Evolutionary conservation across 2,888 invertebrate species (phyloP).

Genomic region (Meiosimyza platycephala): DNA sequence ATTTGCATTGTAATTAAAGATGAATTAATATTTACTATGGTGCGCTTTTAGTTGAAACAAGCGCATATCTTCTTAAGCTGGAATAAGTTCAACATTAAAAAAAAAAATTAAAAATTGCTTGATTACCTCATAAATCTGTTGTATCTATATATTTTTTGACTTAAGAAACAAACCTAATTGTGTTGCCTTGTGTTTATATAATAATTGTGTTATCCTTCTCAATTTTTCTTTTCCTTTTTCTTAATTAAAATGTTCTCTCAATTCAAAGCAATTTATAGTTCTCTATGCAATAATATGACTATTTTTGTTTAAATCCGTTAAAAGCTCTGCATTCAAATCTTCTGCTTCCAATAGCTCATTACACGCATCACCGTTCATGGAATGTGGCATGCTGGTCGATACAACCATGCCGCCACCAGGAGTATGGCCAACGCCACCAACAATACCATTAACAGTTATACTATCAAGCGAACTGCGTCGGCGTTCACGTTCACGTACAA

Average conservation of each 20-base stretch:
- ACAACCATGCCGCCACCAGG: conserved; percentile 50
- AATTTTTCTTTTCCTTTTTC: no score
- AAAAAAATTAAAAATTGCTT: no score
- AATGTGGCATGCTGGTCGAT: conserved; percentile 54
- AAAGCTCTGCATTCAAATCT: conserved; percentile 63
- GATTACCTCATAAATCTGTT: no score
- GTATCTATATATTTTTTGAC: no score
- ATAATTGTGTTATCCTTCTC: no score
- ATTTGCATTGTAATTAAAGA: no score
- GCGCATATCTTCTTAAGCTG: no score
- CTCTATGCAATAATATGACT: conserved; percentile 66
- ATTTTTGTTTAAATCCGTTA: conserved; percentile 67
- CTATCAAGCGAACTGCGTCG: conserved; percentile 62
- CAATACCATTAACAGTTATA: conserved; percentile 50
- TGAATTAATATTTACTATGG: no score
- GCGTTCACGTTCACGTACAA: conserved; percentile 70
- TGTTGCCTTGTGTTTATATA: no score
- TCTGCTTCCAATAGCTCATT: conserved; percentile 64
- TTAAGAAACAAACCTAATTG: no score
- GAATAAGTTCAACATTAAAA: no score
- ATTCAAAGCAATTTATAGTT: conserved; percentile 35
- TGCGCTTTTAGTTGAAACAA: no score
- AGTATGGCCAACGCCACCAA: conserved; percentile 40
- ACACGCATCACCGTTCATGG: conserved; percentile 62
- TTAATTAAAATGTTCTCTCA: conserved; percentile 42